Conservation (phyloP, 2,888 invertebrate genomes). For the Sminthurides aquaticus region DNA sequence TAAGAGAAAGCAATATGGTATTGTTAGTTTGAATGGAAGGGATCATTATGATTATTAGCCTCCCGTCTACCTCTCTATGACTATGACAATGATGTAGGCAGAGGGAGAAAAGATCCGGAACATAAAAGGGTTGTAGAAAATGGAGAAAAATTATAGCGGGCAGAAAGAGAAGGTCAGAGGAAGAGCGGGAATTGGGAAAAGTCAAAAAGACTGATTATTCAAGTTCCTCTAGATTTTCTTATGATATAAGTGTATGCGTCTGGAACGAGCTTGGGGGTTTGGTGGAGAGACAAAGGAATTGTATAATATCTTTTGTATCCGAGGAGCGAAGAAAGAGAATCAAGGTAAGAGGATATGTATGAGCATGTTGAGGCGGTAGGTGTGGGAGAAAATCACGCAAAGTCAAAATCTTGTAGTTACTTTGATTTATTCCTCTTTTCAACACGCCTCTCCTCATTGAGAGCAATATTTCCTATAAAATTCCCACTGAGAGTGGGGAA, state of each 20-base stretch:
- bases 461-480: too few relatives aligned
- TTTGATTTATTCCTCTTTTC: conserved; percentile 1
- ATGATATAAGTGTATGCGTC: not conserved
- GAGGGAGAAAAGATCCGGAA: not conserved
- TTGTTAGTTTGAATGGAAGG: not conserved
- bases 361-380: not conserved
- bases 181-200: not conserved
- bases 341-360: not conserved
- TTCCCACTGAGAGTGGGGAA: too few relatives aligned
- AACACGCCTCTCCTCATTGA: not conserved
- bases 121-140: not conserved
- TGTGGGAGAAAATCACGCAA: conserved; percentile 11
- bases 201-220: conserved; percentile 7
- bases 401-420: conserved; percentile 10
- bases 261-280: too few relatives aligned
- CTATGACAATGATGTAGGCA: not conserved
- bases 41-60: conserved; percentile 7
- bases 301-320: not conserved
- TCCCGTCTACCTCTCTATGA: not conserved
- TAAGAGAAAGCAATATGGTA: too few relatives aligned
- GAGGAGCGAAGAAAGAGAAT: not conserved
- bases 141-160: not conserved
- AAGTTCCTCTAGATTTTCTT: not conserved
- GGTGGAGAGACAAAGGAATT: conserved; percentile 1
- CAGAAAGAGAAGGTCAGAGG: not conserved